Evolutionary conservation across 2,888 invertebrate genomes (phyloP), one percentile per base, ranked within the genome.

Genomic region (Danaus chrysippus): DNA sequence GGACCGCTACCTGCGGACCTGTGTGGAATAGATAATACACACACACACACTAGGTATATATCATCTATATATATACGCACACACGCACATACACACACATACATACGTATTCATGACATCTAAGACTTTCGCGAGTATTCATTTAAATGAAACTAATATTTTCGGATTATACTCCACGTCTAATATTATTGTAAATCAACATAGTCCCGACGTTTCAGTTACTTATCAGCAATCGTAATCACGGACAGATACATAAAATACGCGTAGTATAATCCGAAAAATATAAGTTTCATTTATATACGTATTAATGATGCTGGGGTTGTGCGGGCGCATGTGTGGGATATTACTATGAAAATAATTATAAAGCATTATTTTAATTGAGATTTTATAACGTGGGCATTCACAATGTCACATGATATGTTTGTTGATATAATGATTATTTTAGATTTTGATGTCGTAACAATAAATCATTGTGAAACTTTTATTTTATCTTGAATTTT

Each of bases 1-100:
- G 79, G 77, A 58, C 81, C 83, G 85, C 82, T 82, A 81, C 75
- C 66, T 66, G 63, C 54, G 68, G 65, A 56, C 59, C 62, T 65
- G 70, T 64, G 59, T 69, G 66, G 84, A 77, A 86, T 84, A 78
- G 77, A 72, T 77, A 83, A 49, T 15, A 49, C 49, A 49, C 1
- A 49, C 17, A 46, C 2, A 13, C 46, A 1, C 13, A 46, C 46
- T n/a, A n/a, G n/a, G 23, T 34, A 34, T 8, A 23, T 5, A 1
- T 1, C 5, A 34, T 34, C 15, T 1, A 17, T 17, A 10, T 1
- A 49, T 11, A 17, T 10, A 49, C 49, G 0, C 10, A 17, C 49
- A 9, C 11, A 17, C 9, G 17, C 17, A 10, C 10, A 1, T 46
- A 46, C 46, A 46, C 15, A n/a, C 10, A 13, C 13, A 46, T n/a